Evolutionary conservation across 2,797 vertebrate species (phyloP).

Genomic region (Spheniscus humboldti): DNA sequence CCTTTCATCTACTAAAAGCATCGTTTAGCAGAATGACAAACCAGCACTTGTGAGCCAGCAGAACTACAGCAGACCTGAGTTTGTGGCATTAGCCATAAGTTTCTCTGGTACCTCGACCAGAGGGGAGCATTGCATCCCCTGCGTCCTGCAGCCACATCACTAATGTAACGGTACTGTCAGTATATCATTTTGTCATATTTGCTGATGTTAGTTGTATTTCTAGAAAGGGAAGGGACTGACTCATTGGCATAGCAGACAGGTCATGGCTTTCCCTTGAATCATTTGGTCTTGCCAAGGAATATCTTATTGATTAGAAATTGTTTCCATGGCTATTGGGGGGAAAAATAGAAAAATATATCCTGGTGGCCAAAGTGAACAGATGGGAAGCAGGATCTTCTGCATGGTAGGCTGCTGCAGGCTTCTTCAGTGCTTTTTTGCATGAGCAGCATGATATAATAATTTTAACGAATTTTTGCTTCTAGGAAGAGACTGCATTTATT

Average conservation of each 20-base stretch:
- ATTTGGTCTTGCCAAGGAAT: not conserved
- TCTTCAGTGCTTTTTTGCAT: not conserved
- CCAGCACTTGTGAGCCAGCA: fast-evolving
- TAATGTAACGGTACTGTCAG: not conserved
- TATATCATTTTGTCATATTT: slow-evolving; percentile 6
- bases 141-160: not conserved
- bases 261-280: slow-evolving; percentile 61
- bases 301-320: slow-evolving; percentile 42
- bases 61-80: not conserved
- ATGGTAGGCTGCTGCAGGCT: not conserved
- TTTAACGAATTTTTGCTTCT: not conserved
- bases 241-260: slow-evolving; percentile 46
- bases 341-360: not conserved
- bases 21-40: not conserved
- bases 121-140: not conserved
- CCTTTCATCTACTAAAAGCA: not conserved
- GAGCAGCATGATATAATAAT: not conserved
- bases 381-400: not conserved
- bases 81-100: not conserved
- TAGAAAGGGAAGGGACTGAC: not conserved
- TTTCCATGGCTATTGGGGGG: not conserved
- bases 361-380: not conserved
- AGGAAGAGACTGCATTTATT: not conserved
- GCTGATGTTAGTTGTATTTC: slow-evolving; percentile 37
- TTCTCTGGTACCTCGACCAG: not conserved